phyloP scores from a whole-genome alignment of 2,888 invertebrate species.

The Chrysodeixis includens region DNA sequence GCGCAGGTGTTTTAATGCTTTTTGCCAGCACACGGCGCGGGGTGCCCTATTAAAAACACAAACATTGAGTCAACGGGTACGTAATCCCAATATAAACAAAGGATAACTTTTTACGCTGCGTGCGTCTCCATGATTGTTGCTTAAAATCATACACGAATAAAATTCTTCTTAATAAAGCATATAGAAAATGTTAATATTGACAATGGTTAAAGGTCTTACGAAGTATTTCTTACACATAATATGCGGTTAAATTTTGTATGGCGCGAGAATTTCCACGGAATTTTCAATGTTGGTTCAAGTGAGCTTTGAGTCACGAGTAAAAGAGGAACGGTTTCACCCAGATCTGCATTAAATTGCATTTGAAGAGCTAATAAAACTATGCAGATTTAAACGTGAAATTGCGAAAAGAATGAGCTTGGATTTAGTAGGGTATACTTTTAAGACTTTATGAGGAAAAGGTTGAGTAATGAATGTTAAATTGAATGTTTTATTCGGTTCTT shows the following conservation, averaged over 20 bases:
- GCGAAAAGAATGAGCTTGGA: constrained; percentile 35
- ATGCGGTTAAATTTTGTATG: constrained; percentile 1
- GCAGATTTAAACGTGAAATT: constrained; percentile 46
- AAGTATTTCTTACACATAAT: not conserved
- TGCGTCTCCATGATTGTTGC: not conserved
- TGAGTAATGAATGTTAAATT: constrained; percentile 24
- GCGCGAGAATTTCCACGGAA: constrained; percentile 30
- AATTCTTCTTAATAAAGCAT: constrained; percentile 38
- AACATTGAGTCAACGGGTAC: constrained; percentile 32
- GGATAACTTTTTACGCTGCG: constrained; percentile 14
- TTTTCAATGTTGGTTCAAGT: constrained; percentile 61
- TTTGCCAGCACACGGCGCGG: constrained; percentile 16
- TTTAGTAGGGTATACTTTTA: constrained; percentile 27
- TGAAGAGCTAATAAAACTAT: constrained; percentile 55
- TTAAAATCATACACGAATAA: not conserved
- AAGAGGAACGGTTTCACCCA: constrained; percentile 43
- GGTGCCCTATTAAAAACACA: constrained; percentile 16
- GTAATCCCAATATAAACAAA: constrained; percentile 34
- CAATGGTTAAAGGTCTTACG: constrained; percentile 15
- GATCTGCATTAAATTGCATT: constrained; percentile 64
- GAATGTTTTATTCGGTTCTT: constrained; percentile 6
- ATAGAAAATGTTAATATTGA: constrained; percentile 12
- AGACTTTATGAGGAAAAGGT: constrained; percentile 12
- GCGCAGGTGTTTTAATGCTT: constrained; percentile 33
- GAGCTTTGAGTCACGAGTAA: constrained; percentile 58